Evolutionary conservation across 2,797 vertebrate genomes (phyloP), one percentile per base, ranked within the genome.

Genomic region (Myoxocephalus aenaeus): DNA sequence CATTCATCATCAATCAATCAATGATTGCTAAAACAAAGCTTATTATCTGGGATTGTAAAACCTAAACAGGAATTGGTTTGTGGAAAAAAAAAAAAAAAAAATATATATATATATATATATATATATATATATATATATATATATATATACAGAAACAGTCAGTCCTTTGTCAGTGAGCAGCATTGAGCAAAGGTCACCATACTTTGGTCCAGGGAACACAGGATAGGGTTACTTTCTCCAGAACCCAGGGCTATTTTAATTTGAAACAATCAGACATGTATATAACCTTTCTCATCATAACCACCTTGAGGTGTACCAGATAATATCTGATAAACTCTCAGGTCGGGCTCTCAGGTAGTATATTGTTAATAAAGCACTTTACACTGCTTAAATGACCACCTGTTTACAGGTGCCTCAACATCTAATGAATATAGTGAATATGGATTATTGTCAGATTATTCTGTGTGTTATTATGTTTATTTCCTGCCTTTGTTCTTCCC

Each of bases 381-480:
- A 40, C 15, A 34, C 11, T 25, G 6, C 7, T 66, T 63, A 63
- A 65, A 48, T 32, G 9, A 29, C 22, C 7, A 27, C 27, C 22
- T 27, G 32, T 27, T 27, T 15, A 36, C 9, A 67, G 3, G 14
- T 5, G 38, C 3, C 17, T 46, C 5, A 22, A 40, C 25, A 59
- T 29, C 20, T 9, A 34, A 32, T 32, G 29, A 32, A 32, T 38
- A 5, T 22, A 34, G 12, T 73, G 44, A 59, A 3, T 57, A 5
- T 70, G 38, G 32, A 75, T 71, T 38, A 44, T 50, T 70, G 11
- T 54, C 29, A 4, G 17, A 48, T 56, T 70, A 9, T 62, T 83
- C 1, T 38, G 9, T 22, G 6, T 38, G 20, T 25, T 38, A 27
- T 27, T 38, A n/a, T n/a, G n/a, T 13, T 15, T 53, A 22, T 53